These are phyloP conservation scores for Spilosoma lubricipeda DNA, from an alignment of 2,888 invertebrate genomes.

Conservation along the genomic window DNA sequence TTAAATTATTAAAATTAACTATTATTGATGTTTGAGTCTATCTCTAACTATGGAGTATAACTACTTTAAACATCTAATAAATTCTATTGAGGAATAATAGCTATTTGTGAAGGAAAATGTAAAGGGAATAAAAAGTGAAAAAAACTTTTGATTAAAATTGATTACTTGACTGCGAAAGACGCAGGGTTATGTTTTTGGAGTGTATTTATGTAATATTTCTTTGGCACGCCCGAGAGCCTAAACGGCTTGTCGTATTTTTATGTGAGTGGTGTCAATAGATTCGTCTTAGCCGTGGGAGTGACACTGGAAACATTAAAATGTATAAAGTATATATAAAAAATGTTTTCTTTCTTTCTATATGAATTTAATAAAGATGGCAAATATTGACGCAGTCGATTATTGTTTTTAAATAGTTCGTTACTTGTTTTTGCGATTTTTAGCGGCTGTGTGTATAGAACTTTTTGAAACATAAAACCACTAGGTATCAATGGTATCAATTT, in stretches of 20 bases:
- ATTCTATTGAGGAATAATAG: constrained; percentile 2
- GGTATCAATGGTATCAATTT: background rate
- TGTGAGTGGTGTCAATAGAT: no score
- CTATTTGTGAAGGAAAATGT: background rate
- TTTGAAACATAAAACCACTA: background rate
- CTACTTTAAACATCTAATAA: constrained; percentile 32
- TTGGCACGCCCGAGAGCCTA: no score
- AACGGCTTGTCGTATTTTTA: no score
- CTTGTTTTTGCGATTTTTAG: background rate
- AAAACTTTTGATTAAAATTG: background rate
- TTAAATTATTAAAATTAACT: constrained; percentile 23
- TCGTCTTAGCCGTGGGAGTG: no score
- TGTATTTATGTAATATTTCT: no score
- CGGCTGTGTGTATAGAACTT: background rate
- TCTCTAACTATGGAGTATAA: constrained; percentile 54
- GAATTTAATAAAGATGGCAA: no score
- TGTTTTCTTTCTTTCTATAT: no score
- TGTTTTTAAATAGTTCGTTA: no score
- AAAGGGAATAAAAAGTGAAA: background rate
- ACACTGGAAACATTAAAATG: no score
- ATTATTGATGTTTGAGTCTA: constrained; percentile 41
- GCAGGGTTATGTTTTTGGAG: no score
- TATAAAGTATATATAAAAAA: no score
- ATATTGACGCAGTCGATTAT: no score
- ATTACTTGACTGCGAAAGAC: background rate